Evolutionary conservation across 1,140 invertebrate species (phyloP).

Genomic region (Aphidius ervi): DNA sequence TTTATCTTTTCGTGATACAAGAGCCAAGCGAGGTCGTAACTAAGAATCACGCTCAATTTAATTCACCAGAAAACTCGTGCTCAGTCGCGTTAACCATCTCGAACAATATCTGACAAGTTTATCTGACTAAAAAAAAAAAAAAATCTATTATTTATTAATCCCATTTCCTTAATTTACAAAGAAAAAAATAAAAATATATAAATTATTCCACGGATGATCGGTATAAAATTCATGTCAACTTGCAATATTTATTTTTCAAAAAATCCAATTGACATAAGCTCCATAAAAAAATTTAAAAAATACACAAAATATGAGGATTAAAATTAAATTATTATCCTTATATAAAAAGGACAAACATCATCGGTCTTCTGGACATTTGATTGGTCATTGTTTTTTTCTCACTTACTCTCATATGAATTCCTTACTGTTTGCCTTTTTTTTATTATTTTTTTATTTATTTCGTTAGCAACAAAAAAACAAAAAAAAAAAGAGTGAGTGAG

Average conservation of each 20-base stretch:
- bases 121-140: no score
- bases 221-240: no score
- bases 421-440: no score
- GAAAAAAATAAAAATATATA: not conserved
- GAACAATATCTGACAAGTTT: not conserved
- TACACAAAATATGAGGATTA: slow-evolving; percentile 4
- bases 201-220: not conserved
- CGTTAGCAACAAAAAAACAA: no score
- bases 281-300: not conserved
- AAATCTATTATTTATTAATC: no score
- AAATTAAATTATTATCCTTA: not conserved
- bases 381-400: no score
- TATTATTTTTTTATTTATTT: no score
- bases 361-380: no score
- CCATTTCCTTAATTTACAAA: not conserved
- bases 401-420: no score
- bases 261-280: not conserved
- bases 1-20: not conserved
- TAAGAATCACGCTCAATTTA: slow-evolving; percentile 8
- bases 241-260: no score
- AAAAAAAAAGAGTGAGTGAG: no score
- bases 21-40: not conserved
- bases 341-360: no score
- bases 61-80: not conserved
- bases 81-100: not conserved